Evolutionary conservation across 53 echinoderm and acorn worm genomes (phyloP), one percentile per base, ranked within the genome.

Genomic region (Temnopleurus reevesii): DNA sequence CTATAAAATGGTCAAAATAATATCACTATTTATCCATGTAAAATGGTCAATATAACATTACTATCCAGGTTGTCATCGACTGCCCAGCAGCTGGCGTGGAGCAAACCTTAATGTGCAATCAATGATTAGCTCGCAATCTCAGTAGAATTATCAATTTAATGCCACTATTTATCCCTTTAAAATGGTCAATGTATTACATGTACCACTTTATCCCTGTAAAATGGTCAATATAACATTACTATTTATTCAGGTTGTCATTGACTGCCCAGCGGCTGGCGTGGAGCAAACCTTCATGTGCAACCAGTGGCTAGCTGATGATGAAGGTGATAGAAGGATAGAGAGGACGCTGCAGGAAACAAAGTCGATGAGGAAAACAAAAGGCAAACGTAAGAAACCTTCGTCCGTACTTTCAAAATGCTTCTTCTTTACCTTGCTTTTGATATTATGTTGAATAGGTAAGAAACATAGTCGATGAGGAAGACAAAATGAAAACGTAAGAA

Each of bases 221-320:
- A n/a, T n/a, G n/a, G n/a, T n/a, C n/a, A n/a, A n/a, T n/a, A n/a
- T n/a, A n/a, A n/a, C n/a, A n/a, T n/a, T n/a, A n/a, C n/a, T n/a
- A 46, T 5, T 76, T 46, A 24, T 59, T 4, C 60, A 97, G 97
- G 83, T 97, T 59, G 97, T 95, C 19, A 91, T 97, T 21, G 93
- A 96, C 91, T 99, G 99, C 51, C 94, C 96, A 4, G 92, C 94
- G 4, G 95, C 95, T 1, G 96, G 96, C 57, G 91, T 96, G 5
- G 95, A 95, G 55, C 96, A 99, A 84, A 95, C 95, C 4, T 99
- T 99, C 59, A 55, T 92, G 15, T 96, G 96, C 46, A 92, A 93
- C 33, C 90, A 96, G 34, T 96, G 99, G 96, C 76, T 96, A 9
- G 96, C 96, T 0, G 96, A 96, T n/a, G 94, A 94, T 41, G 96